These are phyloP conservation scores for Decapterus maruadsi DNA, from an alignment of 2,797 vertebrate genomes.

Conservation along the genomic window DNA sequence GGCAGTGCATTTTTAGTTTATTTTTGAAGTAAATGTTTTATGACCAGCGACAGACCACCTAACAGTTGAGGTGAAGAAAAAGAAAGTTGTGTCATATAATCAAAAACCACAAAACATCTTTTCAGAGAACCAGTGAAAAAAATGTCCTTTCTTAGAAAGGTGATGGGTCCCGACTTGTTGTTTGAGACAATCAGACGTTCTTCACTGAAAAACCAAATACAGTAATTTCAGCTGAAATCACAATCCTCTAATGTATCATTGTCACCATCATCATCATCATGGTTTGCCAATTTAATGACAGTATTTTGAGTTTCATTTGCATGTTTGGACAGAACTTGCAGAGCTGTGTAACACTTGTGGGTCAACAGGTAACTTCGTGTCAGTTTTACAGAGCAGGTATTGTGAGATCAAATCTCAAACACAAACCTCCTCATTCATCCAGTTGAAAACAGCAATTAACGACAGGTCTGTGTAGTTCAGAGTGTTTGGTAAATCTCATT, in stretches of 20 bases:
- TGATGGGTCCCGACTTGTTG: background rate
- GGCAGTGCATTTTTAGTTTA: too few relatives aligned
- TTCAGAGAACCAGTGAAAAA: background rate
- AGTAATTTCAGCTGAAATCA: background rate
- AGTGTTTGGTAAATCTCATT: background rate
- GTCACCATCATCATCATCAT: background rate
- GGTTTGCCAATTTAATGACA: background rate
- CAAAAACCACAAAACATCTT: background rate
- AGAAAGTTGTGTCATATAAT: too few relatives aligned
- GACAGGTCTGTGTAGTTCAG: background rate
- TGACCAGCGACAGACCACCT: too few relatives aligned
- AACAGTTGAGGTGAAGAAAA: too few relatives aligned
- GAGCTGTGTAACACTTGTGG: background rate
- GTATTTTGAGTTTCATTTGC: background rate
- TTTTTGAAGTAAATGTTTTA: too few relatives aligned
- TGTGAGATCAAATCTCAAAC: background rate
- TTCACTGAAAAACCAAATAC: background rate
- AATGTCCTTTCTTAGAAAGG: background rate
- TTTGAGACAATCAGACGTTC: background rate
- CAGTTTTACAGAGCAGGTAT: background rate
- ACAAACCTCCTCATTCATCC: background rate
- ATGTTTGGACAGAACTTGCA: background rate
- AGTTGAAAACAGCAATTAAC: background rate
- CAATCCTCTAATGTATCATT: background rate
- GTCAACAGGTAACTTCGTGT: background rate